A percentile compares a stretch with the other conserved stretches of the same genome.
phyloP scores from a whole-genome alignment of 1,140 invertebrate species.

The Luehdorfia chinensis region DNA sequence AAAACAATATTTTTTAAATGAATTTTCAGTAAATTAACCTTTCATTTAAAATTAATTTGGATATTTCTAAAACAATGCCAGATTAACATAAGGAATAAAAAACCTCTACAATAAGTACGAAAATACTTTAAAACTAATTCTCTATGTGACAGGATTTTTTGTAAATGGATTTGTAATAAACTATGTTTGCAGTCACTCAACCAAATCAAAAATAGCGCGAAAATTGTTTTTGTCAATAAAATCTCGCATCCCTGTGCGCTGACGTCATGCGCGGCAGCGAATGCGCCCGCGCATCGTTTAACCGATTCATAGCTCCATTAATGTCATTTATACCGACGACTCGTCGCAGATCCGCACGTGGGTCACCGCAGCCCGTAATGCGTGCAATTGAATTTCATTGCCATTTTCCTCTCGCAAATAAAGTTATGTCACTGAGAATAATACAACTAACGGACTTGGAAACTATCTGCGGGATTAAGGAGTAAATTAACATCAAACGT shows the following conservation, averaged over 20 bases:
- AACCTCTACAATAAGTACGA: too few species aligned
- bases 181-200: too few species aligned
- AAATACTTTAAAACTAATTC: too few species aligned
- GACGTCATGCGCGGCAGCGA: slow-evolving; percentile 47
- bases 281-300: slow-evolving; percentile 68
- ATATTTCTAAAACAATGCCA: too few species aligned
- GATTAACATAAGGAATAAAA: too few species aligned
- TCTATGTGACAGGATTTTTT: too few species aligned
- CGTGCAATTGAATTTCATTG: slow-evolving; percentile 71
- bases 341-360: slow-evolving; percentile 45
- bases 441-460: slow-evolving; percentile 15
- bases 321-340: slow-evolving; percentile 52
- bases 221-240: too few species aligned
- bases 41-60: too few species aligned
- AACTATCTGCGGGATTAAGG: not conserved
- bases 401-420: slow-evolving; percentile 66
- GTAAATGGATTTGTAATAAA: too few species aligned
- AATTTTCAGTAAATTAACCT: too few species aligned
- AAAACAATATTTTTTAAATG: too few species aligned
- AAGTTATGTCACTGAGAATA: slow-evolving; percentile 43
- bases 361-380: slow-evolving; percentile 41
- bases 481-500: not conserved
- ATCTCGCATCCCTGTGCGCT: slow-evolving; percentile 22
- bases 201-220: too few species aligned
- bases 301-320: slow-evolving; percentile 53